Evolutionary conservation across 2,113 vertebrate species (phyloP).

Genomic region (Carassius auratus): DNA sequence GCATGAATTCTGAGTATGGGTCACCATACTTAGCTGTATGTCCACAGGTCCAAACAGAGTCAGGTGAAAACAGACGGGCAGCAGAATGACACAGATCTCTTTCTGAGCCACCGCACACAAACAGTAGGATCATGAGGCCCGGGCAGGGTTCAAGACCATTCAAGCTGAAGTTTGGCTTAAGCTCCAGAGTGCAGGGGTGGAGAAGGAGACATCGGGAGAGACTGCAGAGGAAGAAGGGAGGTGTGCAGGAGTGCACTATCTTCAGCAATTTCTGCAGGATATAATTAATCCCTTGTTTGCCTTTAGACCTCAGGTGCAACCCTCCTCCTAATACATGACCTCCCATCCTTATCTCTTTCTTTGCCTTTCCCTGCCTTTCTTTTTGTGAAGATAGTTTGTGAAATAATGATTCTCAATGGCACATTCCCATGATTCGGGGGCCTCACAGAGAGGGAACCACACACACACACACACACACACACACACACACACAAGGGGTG

Average conservation of each 20-base stretch:
- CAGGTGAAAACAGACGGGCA: constrained; percentile 40
- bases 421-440: constrained; percentile 34
- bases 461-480: constrained; percentile 6
- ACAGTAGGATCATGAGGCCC: constrained; percentile 30
- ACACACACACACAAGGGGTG: neutral
- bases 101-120: constrained; percentile 23
- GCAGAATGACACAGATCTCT: constrained; percentile 3
- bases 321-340: neutral
- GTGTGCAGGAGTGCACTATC: constrained; percentile 28
- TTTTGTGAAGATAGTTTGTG: neutral
- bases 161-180: constrained; percentile 35
- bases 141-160: constrained; percentile 19
- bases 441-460: neutral
- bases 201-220: constrained; percentile 32
- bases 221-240: constrained; percentile 38
- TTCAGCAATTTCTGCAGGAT: constrained; percentile 46
- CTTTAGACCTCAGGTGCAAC: constrained; percentile 25
- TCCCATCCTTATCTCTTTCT: neutral
- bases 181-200: neutral
- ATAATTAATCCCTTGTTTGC: constrained; percentile 55
- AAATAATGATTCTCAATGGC: constrained; percentile 9
- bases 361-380: neutral
- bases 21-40: no score
- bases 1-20: no score
- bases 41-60: constrained; percentile 36